phyloP scores from a whole-genome alignment of 2,888 invertebrate species.

The Limnephilus marmoratus region DNA sequence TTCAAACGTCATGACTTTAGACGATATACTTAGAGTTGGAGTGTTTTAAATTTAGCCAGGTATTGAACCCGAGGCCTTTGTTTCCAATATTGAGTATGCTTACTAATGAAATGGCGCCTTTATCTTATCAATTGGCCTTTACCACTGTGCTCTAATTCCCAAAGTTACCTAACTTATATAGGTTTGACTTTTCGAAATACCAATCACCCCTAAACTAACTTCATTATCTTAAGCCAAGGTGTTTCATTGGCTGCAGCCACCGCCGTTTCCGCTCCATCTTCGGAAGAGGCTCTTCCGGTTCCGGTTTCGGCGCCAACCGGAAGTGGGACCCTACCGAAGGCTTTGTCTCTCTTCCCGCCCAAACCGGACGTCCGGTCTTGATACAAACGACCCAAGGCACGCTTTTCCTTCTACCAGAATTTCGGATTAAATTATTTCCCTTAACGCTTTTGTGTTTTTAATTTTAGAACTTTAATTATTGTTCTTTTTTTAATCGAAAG shows the following conservation, averaged over 20 bases:
- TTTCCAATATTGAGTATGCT: not conserved
- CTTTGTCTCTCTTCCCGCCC: conserved; percentile 26
- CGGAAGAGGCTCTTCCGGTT: conserved; percentile 25
- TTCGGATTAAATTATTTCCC: not conserved
- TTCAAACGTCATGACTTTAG: too few species aligned
- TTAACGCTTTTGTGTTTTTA: not conserved
- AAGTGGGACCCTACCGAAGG: conserved; percentile 28
- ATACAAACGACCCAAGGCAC: conserved; percentile 28
- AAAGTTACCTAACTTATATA: not conserved
- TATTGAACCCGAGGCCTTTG: not conserved
- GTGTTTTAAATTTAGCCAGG: not conserved
- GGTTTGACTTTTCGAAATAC: not conserved
- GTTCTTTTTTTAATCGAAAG: not conserved
- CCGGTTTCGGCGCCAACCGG: conserved; percentile 36
- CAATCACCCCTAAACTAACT: conserved; percentile 11
- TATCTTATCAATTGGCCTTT: not conserved
- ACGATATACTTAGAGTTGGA: not conserved
- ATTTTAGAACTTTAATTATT: conserved; percentile 6
- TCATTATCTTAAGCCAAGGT: conserved; percentile 29
- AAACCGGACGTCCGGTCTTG: conserved; percentile 40
- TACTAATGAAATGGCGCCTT: not conserved
- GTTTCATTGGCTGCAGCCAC: conserved; percentile 25
- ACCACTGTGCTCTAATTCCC: not conserved
- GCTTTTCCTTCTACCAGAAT: conserved; percentile 9
- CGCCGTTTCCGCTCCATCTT: conserved; percentile 14